Conservation (phyloP, 2,888 invertebrate genomes). For the Orthosia gothica region DNA sequence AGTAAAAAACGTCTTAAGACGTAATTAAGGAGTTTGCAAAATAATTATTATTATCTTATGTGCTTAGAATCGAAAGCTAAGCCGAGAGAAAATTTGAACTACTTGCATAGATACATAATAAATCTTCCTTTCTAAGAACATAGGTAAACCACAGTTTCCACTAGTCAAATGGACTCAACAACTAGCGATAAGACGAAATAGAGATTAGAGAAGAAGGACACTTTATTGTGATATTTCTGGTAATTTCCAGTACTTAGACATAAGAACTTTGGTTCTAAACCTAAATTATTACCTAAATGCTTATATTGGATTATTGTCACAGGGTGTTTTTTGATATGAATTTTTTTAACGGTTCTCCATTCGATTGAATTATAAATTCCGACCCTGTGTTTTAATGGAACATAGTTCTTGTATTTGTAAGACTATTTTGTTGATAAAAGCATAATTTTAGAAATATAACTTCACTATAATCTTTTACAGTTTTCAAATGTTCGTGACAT, state of each 20-base stretch:
- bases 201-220: conserved; percentile 64
- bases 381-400: conserved; percentile 58
- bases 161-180: conserved; percentile 74
- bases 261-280: conserved; percentile 79
- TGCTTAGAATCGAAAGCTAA: conserved; percentile 34
- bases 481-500: conserved; percentile 42
- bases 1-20: background rate
- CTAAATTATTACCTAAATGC: conserved; percentile 65
- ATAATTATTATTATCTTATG: conserved; percentile 22
- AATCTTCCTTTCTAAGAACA: conserved; percentile 40
- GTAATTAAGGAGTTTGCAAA: conserved; percentile 13
- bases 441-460: conserved; percentile 51
- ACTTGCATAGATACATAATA: background rate
- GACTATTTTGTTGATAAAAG: conserved; percentile 34
- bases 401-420: conserved; percentile 63
- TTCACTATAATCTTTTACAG: conserved; percentile 27
- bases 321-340: conserved; percentile 64
- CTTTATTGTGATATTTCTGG: conserved; percentile 79
- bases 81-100: conserved; percentile 18
- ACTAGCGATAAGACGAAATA: conserved; percentile 67
- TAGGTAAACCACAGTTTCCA: conserved; percentile 48
- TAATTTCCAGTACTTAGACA: conserved; percentile 71
- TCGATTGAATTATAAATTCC: conserved; percentile 46
- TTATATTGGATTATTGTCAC: conserved; percentile 63
- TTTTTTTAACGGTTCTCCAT: conserved; percentile 36